phyloP scores from a whole-genome alignment of 2,888 invertebrate genomes.

The Amphipyra tragopoginis region DNA sequence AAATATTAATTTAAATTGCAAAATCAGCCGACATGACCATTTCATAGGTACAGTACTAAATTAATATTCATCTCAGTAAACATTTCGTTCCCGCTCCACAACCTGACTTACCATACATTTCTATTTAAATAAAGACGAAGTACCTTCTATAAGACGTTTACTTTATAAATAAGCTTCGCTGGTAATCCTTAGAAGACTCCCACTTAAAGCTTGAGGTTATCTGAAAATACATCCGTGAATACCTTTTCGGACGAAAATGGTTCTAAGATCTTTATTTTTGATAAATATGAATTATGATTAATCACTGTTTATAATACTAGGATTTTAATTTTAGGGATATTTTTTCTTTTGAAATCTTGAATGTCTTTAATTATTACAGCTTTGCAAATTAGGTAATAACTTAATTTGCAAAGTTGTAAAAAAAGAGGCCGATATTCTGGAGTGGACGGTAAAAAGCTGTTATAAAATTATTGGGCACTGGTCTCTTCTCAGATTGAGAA shows the following conservation, averaged over 20 bases:
- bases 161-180: constrained; percentile 27
- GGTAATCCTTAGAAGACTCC: constrained; percentile 23
- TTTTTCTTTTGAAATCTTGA: neutral
- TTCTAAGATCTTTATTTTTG: constrained; percentile 21
- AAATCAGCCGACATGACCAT: too few species aligned
- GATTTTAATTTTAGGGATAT: neutral
- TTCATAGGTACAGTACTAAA: neutral
- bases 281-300: constrained; percentile 7
- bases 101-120: constrained; percentile 19
- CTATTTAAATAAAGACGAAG: constrained; percentile 28
- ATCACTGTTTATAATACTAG: neutral
- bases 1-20: too few species aligned
- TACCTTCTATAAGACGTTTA: constrained; percentile 22
- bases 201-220: constrained; percentile 36
- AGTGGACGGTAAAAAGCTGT: too few species aligned
- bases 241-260: constrained; percentile 12
- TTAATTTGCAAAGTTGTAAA: too few species aligned
- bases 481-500: too few species aligned
- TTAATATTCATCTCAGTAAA: constrained; percentile 8
- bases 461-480: too few species aligned
- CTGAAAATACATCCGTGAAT: constrained; percentile 21
- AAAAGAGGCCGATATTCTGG: too few species aligned
- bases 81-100: neutral
- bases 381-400: too few species aligned
- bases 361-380: neutral